Evolutionary conservation across 2,797 vertebrate genomes (phyloP), one percentile per base, ranked within the genome.

Genomic region (Petrocephalus schoutedeni): DNA sequence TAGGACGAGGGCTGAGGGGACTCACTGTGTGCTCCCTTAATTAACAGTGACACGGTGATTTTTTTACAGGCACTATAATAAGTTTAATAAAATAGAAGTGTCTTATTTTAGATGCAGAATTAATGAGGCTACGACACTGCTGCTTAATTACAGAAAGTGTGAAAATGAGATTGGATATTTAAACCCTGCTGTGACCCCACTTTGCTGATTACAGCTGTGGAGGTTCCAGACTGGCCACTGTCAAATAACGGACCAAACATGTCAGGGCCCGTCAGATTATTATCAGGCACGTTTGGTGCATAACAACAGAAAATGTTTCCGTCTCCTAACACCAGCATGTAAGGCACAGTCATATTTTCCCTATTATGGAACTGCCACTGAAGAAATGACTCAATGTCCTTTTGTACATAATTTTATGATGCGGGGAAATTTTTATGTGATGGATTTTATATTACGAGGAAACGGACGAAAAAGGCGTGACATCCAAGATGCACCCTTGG

Each of bases 31-130:
- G 51, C 80, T 83, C 59, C 59, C 71, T 36, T 74, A 87, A 89
- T 88, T 87, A 86, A 87, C 45, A 51, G 85, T 67, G 74, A 87
- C 85, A 88, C 21, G 21, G 49, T 67, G 71, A 83, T 59, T 82
- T 56, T 28, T 88, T 54, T 86, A 41, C 89, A 84, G 77, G 41
- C 53, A 71, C 32, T 84, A 71, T 64, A 87, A 85, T 88, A 88
- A 53, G 57, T 87, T 87, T 87, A 87, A 89, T 85, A 88, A 88
- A 87, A 88, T 83, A 85, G 64, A 82, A 54, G 85, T 74, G 23
- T 87, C 83, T 88, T 88, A 86, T 88, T 89, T 83, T 83, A 86
- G n/a, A 89, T 86, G 51, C 71, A 86, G 59, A 89, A 89, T 89
- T 89, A 89, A 89, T 83, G 85, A 84, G 89, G 58, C 53, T 86